Percentiles rank a stretch among this genome's conserved stretches.
Evolutionary conservation across 2,888 invertebrate species (phyloP).

Genomic region (Tillus elongatus): DNA sequence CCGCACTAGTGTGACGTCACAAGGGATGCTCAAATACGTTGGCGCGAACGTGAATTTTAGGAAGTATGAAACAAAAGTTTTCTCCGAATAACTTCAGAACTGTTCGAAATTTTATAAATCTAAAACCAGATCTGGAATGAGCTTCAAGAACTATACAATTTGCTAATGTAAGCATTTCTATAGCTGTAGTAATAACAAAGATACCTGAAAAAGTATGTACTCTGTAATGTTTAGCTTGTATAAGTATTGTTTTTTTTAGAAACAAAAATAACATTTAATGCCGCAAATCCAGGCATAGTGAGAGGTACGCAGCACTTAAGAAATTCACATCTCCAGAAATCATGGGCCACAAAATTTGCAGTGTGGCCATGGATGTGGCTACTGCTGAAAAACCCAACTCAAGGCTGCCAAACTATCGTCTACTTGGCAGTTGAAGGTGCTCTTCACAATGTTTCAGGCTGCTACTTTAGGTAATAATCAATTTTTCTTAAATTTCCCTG

Average conservation of each 20-base stretch:
- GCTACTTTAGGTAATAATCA: constrained; percentile 59
- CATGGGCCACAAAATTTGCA: constrained; percentile 47
- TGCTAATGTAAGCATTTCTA: no score
- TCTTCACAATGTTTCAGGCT: constrained; percentile 51
- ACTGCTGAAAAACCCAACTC: constrained; percentile 56
- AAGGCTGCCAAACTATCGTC: constrained; percentile 61
- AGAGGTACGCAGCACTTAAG: constrained; percentile 54
- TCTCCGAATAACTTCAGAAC: no score
- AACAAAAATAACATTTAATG: constrained; percentile 57
- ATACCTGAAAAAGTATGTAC: no score
- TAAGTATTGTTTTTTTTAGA: constrained; percentile 38
- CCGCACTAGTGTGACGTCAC: no score
- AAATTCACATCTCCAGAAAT: constrained; percentile 45
- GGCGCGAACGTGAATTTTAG: no score
- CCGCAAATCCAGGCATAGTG: constrained; percentile 62
- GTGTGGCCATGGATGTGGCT: constrained; percentile 59
- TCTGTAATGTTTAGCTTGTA: constrained; percentile 7
- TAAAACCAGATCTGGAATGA: no score
- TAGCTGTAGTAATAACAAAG: no score
- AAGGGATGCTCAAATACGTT: no score
- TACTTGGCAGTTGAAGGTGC: constrained; percentile 56
- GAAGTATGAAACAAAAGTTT: no score
- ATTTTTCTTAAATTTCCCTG: no score
- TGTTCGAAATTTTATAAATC: no score
- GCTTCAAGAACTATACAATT: no score